phyloP scores from a whole-genome alignment of 2,888 invertebrate genomes.

The Ligdia adustata region DNA sequence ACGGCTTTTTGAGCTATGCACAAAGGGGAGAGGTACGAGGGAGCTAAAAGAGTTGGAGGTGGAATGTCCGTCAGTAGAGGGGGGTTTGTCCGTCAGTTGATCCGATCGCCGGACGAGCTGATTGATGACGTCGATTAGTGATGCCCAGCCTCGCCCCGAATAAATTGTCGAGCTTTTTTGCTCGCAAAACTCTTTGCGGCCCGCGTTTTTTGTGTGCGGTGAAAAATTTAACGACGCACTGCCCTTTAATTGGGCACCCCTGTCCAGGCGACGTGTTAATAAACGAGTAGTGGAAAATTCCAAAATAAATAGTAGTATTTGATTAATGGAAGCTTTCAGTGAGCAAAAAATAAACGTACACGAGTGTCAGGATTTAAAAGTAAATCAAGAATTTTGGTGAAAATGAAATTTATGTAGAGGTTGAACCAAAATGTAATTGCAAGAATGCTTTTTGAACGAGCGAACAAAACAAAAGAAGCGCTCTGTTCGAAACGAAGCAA shows the following conservation, averaged over 20 bases:
- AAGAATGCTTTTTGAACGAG: no score
- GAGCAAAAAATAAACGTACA: neutral
- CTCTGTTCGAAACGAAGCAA: no score
- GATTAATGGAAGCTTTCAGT: neutral
- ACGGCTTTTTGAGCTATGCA: conserved; percentile 22
- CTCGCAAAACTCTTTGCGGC: conserved; percentile 62
- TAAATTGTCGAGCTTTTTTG: conserved; percentile 81
- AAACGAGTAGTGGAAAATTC: conserved; percentile 22
- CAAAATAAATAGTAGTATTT: conserved; percentile 2
- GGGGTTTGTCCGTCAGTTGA: conserved; percentile 70
- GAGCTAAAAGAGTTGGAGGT: conserved; percentile 38
- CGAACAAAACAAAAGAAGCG: no score
- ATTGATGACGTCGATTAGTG: conserved; percentile 84
- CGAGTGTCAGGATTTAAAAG: neutral
- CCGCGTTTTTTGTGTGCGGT: conserved; percentile 55
- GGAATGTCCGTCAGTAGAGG: conserved; percentile 37
- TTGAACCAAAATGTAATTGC: no score
- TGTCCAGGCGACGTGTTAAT: conserved; percentile 14
- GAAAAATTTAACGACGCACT: conserved; percentile 36
- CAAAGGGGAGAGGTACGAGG: conserved; percentile 40
- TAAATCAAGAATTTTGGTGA: no score
- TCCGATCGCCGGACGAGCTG: conserved; percentile 75
- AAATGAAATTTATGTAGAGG: no score
- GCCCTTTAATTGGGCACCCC: conserved; percentile 35
- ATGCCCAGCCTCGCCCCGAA: conserved; percentile 77